Evolutionary conservation across 1,140 invertebrate genomes (phyloP), one percentile per base, ranked within the genome.

Genomic region (Holotrichia oblita): DNA sequence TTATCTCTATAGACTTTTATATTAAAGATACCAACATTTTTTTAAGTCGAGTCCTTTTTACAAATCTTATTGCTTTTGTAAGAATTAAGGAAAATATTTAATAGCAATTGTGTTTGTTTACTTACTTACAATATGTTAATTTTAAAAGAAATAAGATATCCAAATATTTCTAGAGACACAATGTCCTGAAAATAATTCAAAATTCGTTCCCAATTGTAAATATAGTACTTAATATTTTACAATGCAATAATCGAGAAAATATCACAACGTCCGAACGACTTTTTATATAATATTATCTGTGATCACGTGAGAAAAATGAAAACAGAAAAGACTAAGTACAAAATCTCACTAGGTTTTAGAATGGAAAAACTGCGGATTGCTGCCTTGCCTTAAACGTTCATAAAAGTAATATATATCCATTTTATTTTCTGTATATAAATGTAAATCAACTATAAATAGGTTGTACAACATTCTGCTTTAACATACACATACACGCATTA

Each of bases 331-430:
- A 64, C 61, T 64, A 27, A 64, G 61, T 64, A 64, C 61, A 64
- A 64, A 64, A 64, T 64, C 61, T 64, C 61, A 64, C 61, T 64
- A 64, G 61, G 61, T 64, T 64, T 64, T 24, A 22, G 61, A 22
- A 59, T n/a, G n/a, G 61, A 64, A 64, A 9, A 22, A 27, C 17
- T 9, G 14, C 20, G 24, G 61, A 22, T 24, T 20, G 61, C 17
- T 64, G 61, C 61, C 61, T 64, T 64, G 61, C 61, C 61, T 64
- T 64, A 64, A 17, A 64, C 22, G 17, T 9, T 17, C 17, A 6
- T 64, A 6, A 22, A 64, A 64, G 17, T 22, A 64, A 64, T 64
- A 64, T n/a, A 20, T 64, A 6, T 64, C 22, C 22, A 22, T 64
- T 12, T 14, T 27, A 14, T 64, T 64, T 17, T 64, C 9, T 9